Conservation (phyloP, 2,113 vertebrate genomes). For the Ahaetulla prasina region DNA sequence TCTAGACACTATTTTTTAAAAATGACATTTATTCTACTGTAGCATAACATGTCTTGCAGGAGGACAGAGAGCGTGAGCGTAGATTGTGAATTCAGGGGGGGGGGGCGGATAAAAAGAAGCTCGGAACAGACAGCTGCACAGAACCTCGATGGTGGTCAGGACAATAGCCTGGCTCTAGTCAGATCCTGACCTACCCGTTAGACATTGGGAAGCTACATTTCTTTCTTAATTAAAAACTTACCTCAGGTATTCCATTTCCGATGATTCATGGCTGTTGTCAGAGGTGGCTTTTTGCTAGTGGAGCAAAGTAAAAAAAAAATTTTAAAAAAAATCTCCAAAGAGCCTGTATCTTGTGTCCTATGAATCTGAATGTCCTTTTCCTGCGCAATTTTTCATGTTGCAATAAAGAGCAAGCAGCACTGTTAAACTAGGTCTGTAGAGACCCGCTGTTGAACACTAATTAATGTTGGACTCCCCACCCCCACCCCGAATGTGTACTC, state of each 20-base stretch:
- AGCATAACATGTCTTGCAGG: slow-evolving; percentile 18
- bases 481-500: background rate
- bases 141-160: slow-evolving; percentile 19
- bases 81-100: slow-evolving; percentile 37
- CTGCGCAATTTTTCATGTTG: background rate
- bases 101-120: slow-evolving; percentile 46
- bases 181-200: slow-evolving; percentile 33
- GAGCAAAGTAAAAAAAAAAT: background rate
- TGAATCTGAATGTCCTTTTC: background rate
- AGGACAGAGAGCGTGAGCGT: slow-evolving; percentile 31
- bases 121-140: slow-evolving; percentile 37
- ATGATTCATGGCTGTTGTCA: slow-evolving; percentile 35
- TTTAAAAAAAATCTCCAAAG: background rate
- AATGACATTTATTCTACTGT: slow-evolving; percentile 12
- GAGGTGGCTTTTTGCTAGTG: background rate
- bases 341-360: background rate
- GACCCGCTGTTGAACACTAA: background rate
- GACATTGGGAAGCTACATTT: slow-evolving; percentile 20
- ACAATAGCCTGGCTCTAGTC: slow-evolving; percentile 24
- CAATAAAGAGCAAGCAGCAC: background rate
- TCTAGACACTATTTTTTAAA: slow-evolving; percentile 54
- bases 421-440: background rate
- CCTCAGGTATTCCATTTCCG: slow-evolving; percentile 38
- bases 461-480: background rate
- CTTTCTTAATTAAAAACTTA: background rate